Conservation (phyloP, 1,140 invertebrate species). For the Nasonia longicornis region DNA sequence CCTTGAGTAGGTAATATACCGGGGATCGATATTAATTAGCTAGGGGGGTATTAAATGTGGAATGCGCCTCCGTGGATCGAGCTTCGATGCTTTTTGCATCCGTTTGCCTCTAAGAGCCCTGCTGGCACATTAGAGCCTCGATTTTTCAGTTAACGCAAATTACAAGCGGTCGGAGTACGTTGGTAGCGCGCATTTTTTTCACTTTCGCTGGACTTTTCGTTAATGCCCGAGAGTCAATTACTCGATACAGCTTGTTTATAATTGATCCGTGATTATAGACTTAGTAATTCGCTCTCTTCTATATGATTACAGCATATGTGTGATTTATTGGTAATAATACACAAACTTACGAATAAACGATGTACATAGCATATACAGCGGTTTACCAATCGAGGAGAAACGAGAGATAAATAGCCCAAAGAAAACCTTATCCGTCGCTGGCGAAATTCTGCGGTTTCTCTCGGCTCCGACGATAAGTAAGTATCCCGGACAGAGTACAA, state of each 20-base stretch:
- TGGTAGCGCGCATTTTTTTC: background rate
- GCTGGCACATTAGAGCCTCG: background rate
- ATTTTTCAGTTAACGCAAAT: background rate
- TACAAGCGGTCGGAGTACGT: background rate
- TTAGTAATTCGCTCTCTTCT: background rate
- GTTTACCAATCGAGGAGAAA: too few relatives aligned
- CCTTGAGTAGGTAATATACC: background rate
- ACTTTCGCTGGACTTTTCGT: background rate
- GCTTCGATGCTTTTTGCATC: background rate
- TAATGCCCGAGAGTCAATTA: background rate
- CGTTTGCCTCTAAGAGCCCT: background rate
- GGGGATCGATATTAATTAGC: constrained; percentile 31
- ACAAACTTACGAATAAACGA: background rate
- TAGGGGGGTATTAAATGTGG: background rate
- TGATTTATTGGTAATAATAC: too few relatives aligned
- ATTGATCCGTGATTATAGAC: background rate
- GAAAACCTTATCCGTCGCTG: too few relatives aligned
- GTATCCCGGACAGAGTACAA: background rate
- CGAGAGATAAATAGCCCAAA: too few relatives aligned
- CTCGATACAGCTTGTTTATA: background rate
- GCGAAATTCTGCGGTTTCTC: too few relatives aligned
- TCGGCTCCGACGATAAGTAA: background rate
- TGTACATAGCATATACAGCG: too few relatives aligned
- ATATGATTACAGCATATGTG: too few relatives aligned
- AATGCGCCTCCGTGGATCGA: background rate